Evolutionary conservation across 2,797 vertebrate genomes (phyloP), one percentile per base, ranked within the genome.

Genomic region (Pipistrellus nathusii): DNA sequence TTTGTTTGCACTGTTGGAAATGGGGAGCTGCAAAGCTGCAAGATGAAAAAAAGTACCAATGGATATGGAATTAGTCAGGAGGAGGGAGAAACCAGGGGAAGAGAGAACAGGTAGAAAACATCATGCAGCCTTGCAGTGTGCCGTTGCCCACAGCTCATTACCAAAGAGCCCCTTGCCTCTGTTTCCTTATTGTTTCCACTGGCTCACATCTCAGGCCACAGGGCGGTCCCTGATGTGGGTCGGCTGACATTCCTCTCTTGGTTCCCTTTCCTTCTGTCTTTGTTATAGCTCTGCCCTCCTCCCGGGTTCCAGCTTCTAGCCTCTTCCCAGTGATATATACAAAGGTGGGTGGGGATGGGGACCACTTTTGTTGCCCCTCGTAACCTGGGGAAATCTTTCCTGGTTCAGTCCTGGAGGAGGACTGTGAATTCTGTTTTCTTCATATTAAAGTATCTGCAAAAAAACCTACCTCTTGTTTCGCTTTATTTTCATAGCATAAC

Each of bases 371-470:
- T 64, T 68, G n/a, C 21, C 78, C 69, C 85, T 89, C 51, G 11
- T 41, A 25, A 32, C 20, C 64, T 69, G 76, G 32, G 10, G 41
- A 69, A 83, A 53, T 76, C 13, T 90, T 88, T 81, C 55, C 57
- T 76, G 20, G 20, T 75, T 96, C 48, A 82, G 23, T 30, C 2
- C 55, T 46, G 32, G 38, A 90, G 44, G 18, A 85, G 20, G 15
- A 38, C 18, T 86, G 38, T 66, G 3, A 32, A 69, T 77, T 69
- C 4, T 71, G 48, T 69, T 90, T 92, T 94, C 18, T 77, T 88
- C 73, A 71, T 66, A 72, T 77, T 55, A 91, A 87, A 72, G 9
- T 17, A 73, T 80, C 23, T 82, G 85, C 27, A 91, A 76, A 66
- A 89, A 80, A 71, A 80, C 32, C 38, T 46, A 32, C 25, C 5